These are phyloP conservation scores for Anguilla japonica DNA, from an alignment of 2,113 vertebrate species.

Conservation along the genomic window DNA sequence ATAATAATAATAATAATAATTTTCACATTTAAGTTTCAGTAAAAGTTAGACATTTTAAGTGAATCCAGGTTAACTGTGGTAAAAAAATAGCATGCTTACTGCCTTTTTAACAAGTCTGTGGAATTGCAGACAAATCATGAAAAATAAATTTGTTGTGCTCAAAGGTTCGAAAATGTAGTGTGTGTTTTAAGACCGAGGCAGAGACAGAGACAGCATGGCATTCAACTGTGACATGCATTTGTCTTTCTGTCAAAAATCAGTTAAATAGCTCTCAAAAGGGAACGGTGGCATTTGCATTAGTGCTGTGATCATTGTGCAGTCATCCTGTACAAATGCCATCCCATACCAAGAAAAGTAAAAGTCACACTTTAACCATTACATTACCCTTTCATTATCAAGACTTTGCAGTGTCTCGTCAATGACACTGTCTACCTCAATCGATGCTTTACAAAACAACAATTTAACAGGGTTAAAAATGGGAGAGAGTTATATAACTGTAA, in stretches of 20 bases:
- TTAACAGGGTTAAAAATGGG: too few species aligned
- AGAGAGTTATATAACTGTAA: not conserved
- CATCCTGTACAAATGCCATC: not conserved
- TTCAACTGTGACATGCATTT: not conserved
- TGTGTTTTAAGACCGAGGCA: not conserved
- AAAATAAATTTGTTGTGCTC: not conserved
- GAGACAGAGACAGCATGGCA: not conserved
- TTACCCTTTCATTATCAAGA: not conserved
- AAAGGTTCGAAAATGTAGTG: not conserved
- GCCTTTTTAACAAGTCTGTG: not conserved
- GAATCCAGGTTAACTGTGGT: not conserved
- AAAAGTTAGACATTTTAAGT: not conserved
- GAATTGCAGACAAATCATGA: not conserved
- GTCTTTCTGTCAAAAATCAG: slow-evolving; percentile 3
- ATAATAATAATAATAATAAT: too few species aligned
- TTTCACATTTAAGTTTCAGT: too few species aligned
- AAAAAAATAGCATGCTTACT: not conserved
- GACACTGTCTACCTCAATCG: not conserved
- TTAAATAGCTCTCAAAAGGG: not conserved
- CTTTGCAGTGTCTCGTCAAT: not conserved
- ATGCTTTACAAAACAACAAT: not conserved
- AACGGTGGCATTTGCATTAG: not conserved
- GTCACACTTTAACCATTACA: not conserved
- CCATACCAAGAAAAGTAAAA: not conserved
- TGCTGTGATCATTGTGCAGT: not conserved